Conservation (phyloP, 2,888 invertebrate species). For the Andrena flavipes region DNA sequence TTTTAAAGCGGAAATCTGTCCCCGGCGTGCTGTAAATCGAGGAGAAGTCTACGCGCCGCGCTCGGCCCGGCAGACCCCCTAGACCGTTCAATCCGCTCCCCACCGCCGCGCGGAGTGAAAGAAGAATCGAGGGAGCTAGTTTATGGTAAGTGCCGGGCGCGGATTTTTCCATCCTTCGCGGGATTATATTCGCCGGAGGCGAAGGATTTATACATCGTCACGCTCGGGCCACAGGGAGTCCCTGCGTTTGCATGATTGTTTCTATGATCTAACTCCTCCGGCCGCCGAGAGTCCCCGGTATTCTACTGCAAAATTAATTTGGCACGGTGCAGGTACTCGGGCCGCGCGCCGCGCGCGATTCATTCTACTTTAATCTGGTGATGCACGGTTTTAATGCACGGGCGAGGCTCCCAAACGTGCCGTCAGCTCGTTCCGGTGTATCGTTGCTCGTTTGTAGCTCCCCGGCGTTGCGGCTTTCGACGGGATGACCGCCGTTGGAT, state of each 20-base stretch:
- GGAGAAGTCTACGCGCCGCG: constrained; percentile 48
- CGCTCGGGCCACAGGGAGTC: constrained; percentile 1
- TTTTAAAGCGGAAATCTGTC: constrained; percentile 83
- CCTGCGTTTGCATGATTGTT: neutral
- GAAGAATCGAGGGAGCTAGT: constrained; percentile 30
- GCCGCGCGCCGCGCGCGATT: neutral
- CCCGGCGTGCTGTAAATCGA: constrained; percentile 81
- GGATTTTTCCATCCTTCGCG: constrained; percentile 48
- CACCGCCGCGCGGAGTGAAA: constrained; percentile 39
- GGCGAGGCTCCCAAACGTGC: constrained; percentile 50
- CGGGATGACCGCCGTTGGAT: constrained; percentile 59
- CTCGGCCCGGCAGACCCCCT: constrained; percentile 21
- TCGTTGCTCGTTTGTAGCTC: constrained; percentile 49
- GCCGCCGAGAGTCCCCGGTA: neutral
- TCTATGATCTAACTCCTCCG: constrained; percentile 4
- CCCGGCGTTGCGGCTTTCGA: constrained; percentile 57
- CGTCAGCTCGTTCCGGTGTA: constrained; percentile 36
- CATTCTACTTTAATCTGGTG: constrained; percentile 50
- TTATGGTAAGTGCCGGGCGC: constrained; percentile 48
- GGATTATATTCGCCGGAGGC: neutral
- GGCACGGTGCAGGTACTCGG: neutral
- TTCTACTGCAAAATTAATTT: constrained; percentile 27
- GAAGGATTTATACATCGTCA: no score
- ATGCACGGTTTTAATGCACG: constrained; percentile 40
- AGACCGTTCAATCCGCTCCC: constrained; percentile 27